Conservation (phyloP, 2,888 invertebrate species). For the Melipona bicolor region DNA sequence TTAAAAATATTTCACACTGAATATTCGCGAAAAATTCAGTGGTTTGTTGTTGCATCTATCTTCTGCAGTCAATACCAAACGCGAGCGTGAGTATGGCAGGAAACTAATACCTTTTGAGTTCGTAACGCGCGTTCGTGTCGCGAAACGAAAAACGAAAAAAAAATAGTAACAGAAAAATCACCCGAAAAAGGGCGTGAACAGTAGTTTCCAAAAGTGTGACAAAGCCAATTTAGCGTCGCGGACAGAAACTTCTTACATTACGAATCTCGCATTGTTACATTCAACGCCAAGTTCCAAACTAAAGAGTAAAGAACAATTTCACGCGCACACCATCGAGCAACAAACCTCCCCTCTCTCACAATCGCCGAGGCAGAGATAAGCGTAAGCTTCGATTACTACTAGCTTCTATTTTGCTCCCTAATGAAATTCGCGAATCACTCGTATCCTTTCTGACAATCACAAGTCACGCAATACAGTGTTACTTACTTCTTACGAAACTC, state of each 20-base stretch:
- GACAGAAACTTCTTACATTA: background rate
- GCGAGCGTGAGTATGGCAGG: background rate
- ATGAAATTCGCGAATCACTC: background rate
- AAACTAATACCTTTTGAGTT: background rate
- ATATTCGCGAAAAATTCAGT: background rate
- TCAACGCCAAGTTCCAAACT: background rate
- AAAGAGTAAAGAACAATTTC: background rate
- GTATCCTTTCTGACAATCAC: background rate
- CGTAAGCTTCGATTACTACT: constrained; percentile 1
- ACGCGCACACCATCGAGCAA: constrained; percentile 1
- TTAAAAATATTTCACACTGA: background rate
- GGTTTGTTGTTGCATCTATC: background rate
- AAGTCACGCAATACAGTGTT: background rate
- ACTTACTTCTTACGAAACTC: background rate
- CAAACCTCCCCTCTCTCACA: background rate
- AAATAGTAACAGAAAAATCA: background rate
- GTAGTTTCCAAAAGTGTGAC: background rate
- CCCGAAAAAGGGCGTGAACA: background rate
- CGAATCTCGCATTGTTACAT: background rate
- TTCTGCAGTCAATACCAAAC: background rate
- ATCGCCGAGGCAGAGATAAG: constrained; percentile 8
- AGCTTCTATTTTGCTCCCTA: background rate
- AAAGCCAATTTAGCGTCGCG: background rate
- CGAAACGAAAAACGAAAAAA: background rate
- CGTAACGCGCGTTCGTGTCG: background rate